Evolutionary conservation across 2,113 vertebrate species (phyloP), one percentile per base, ranked within the genome.

Genomic region (Probosciger aterrimus): DNA sequence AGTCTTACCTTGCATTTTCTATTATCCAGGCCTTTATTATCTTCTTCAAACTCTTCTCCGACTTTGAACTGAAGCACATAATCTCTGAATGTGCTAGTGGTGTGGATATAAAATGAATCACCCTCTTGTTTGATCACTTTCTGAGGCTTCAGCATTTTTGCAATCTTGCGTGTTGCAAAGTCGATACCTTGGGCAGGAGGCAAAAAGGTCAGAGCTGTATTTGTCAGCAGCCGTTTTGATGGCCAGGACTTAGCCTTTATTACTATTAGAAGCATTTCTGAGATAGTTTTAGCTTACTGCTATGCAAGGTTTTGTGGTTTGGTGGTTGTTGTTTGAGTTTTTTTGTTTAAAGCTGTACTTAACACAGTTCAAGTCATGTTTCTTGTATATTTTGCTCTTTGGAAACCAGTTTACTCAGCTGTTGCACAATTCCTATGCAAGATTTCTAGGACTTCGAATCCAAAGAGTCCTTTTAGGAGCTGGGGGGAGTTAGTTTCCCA

Each of bases 1-100:
- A 25, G 4, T 55, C 86, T 94, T 96, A 99, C 99, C 98, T 98
- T 99, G 94, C 98, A 98, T 86, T 98, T 98, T 75, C 98, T 98
- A 84, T 98, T 98, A 94, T 99, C 99, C 94, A 99, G 82, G 18
- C 99, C 98, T 93, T 98, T 96, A n/a, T 98, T 99, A 47, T 98
- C 98, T 97, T 99, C 99, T 11, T 98, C 96, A 96, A 99, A 99
- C 88, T 98, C 98, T 76, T 99, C 94, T 57, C 97, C 98, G 30
- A 98, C 74, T 90, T 82, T 98, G 94, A 99, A 99, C 65, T 98
- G 94, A n/a, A 99, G 24, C 3, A 62, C 73, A 50, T 99, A 99
- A 93, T 98, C 99, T 81, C 97, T 96, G 62, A 99, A 97, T 37
- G 96, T 96, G 96, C 98, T 99, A n/a, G 91, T 47, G 0, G 98